These are phyloP conservation scores for Eupelmus urozonus DNA, from an alignment of 2,888 invertebrate genomes.

Conservation along the genomic window DNA sequence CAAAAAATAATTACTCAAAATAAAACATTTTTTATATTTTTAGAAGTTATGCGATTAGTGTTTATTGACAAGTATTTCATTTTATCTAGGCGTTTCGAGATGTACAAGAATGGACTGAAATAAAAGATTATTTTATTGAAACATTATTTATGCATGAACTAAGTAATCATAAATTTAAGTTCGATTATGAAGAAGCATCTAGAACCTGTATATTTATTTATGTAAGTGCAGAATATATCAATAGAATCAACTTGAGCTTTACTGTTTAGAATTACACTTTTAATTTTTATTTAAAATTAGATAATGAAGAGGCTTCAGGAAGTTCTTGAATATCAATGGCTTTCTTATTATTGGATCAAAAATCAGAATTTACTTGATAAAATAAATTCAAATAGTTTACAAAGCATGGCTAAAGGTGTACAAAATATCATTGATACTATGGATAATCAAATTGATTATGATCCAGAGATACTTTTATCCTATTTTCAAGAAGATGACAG, in stretches of 20 bases:
- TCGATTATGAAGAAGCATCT: neutral
- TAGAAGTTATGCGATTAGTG: no score
- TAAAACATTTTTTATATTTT: no score
- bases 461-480: no score
- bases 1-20: neutral
- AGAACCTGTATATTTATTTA: neutral
- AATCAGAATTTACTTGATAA: neutral
- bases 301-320: neutral
- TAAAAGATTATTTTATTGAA: conserved; percentile 11
- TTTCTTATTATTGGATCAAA: neutral
- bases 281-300: neutral
- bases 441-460: no score
- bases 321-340: neutral
- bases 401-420: neutral
- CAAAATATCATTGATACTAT: neutral
- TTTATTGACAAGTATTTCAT: neutral
- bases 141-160: conserved; percentile 1
- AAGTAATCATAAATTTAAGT: neutral
- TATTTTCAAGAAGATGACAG: no score
- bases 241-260: neutral
- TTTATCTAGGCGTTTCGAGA: conserved; percentile 5
- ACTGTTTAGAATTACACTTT: neutral
- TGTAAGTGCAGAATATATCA: neutral
- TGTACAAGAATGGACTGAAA: neutral
- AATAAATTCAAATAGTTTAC: neutral